Conservation (phyloP, 2,113 vertebrate genomes). For the Protobothrops flavoviridis region DNA sequence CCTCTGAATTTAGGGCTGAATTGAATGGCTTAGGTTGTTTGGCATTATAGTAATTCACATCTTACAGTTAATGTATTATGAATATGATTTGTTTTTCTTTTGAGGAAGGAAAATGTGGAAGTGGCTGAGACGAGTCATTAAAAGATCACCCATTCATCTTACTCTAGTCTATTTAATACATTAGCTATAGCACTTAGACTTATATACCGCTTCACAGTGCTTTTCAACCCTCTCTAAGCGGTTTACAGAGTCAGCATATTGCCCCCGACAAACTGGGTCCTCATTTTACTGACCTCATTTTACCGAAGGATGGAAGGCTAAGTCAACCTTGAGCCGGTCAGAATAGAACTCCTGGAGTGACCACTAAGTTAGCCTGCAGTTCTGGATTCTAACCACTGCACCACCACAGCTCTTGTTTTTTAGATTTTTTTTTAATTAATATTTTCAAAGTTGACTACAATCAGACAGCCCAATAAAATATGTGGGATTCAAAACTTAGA, state of each 20-base stretch:
- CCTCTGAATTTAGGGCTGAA: neutral
- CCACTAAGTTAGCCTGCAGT: neutral
- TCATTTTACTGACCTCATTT: neutral
- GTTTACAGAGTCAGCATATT: neutral
- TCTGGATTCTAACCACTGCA: neutral
- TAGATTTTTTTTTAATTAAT: neutral
- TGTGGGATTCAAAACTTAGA: neutral
- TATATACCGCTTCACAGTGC: neutral
- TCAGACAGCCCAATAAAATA: neutral
- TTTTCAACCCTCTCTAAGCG: neutral
- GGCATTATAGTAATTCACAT: neutral
- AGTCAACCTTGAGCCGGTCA: neutral
- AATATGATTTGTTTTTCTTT: neutral
- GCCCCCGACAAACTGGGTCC: neutral
- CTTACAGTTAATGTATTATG: neutral
- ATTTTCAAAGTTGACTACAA: neutral
- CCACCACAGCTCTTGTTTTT: no score
- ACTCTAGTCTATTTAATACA: neutral
- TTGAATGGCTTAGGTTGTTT: neutral
- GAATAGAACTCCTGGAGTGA: neutral
- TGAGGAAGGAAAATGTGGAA: neutral
- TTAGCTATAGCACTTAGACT: neutral
- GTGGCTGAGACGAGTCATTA: neutral
- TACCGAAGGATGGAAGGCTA: neutral
- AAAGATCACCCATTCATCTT: neutral